These are phyloP conservation scores for Stylophora pistillata DNA, from an alignment of 64 coral and sea anemone species.

Conservation along the genomic window DNA sequence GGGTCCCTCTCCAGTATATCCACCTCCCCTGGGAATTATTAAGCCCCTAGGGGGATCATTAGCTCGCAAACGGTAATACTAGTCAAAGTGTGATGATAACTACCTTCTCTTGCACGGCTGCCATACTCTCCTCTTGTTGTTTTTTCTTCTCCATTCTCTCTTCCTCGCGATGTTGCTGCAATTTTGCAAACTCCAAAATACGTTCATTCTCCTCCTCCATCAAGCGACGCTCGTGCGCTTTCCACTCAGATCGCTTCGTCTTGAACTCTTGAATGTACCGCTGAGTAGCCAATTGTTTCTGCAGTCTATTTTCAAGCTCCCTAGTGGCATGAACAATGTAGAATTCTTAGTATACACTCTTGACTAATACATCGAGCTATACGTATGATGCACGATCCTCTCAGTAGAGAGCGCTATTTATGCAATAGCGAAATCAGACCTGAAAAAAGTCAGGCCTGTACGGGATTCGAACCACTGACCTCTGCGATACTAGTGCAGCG, in stretches of 20 bases:
- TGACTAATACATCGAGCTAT: neutral
- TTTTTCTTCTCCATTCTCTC: conserved; percentile 98
- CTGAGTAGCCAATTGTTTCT: conserved; percentile 93
- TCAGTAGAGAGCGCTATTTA: too few species aligned
- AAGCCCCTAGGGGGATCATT: neutral
- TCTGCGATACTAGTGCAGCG: too few species aligned
- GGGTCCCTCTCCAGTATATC: too few species aligned
- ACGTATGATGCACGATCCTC: too few species aligned
- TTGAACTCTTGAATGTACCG: conserved; percentile 97
- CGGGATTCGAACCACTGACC: too few species aligned
- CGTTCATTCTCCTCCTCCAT: conserved; percentile 98
- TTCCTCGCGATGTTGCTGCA: conserved; percentile 87
- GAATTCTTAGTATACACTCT: neutral
- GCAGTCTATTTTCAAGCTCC: conserved; percentile 85
- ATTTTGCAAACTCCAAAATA: conserved; percentile 93
- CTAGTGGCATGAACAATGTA: conserved; percentile 8
- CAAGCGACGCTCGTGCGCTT: conserved; percentile 64
- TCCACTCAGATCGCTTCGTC: conserved; percentile 95
- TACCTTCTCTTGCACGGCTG: conserved; percentile 67
- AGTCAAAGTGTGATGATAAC: neutral
- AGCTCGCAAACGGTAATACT: neutral
- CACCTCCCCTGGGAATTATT: too few species aligned
- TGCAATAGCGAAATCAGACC: too few species aligned
- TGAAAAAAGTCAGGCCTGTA: too few species aligned
- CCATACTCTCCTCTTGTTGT: conserved; percentile 91